A percentile compares a stretch with the other conserved stretches of the same genome.
phyloP scores from a whole-genome alignment of 2,888 invertebrate species.

The Lutraria lutraria region DNA sequence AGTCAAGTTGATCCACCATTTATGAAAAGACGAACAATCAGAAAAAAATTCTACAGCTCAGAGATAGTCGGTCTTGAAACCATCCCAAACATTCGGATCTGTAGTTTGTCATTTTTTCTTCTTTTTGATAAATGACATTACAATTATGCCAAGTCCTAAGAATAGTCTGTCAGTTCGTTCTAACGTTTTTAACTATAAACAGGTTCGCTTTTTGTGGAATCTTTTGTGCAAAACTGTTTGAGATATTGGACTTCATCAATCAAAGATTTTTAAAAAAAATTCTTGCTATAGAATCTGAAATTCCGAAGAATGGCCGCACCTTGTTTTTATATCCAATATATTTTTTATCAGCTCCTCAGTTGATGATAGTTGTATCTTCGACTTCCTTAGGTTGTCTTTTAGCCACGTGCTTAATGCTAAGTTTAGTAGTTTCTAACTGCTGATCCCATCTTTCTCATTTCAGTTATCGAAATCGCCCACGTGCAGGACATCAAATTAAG shows the following conservation, averaged over 20 bases:
- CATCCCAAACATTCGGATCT: neutral
- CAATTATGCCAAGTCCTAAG: neutral
- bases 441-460: neutral
- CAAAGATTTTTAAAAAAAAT: neutral
- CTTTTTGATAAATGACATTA: neutral
- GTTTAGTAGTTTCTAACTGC: neutral
- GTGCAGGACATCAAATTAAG: neutral
- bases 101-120: neutral
- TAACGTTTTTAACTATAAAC: neutral
- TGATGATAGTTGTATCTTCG: neutral
- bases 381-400: neutral
- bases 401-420: neutral
- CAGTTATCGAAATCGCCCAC: neutral
- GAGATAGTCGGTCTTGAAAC: neutral
- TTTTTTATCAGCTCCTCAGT: neutral
- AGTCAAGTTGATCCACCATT: neutral
- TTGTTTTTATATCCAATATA: neutral
- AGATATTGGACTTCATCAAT: neutral
- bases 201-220: neutral
- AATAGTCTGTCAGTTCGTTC: neutral
- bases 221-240: neutral
- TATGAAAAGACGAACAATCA: neutral
- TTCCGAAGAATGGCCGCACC: neutral
- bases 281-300: neutral
- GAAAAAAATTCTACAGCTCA: neutral